Conservation (phyloP, 2,888 invertebrate genomes). For the Rutpela maculata region DNA sequence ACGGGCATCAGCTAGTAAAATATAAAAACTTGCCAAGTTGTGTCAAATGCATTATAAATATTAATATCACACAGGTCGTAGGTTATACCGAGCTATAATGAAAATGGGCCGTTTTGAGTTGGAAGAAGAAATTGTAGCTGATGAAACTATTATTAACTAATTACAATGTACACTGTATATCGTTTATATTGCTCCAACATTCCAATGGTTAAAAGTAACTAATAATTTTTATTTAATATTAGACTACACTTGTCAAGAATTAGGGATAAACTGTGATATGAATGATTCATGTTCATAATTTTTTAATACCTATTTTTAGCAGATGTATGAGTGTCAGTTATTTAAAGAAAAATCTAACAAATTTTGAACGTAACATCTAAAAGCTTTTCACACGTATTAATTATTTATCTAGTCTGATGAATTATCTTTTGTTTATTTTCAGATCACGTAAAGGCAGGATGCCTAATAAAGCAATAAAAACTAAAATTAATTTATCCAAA, state of each 20-base stretch:
- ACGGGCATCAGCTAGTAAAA: no score
- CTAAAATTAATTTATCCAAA: neutral
- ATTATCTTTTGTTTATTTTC: neutral
- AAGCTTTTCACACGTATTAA: neutral
- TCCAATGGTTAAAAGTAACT: neutral
- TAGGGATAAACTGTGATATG: neutral
- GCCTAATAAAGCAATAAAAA: neutral
- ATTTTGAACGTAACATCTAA: neutral
- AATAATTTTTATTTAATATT: neutral
- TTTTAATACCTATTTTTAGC: neutral
- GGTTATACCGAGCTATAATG: no score
- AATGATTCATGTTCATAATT: neutral
- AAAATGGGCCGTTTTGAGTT: no score
- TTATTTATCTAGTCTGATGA: neutral
- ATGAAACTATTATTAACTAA: no score
- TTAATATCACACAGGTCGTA: no score
- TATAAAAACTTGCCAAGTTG: no score
- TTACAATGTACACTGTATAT: no score
- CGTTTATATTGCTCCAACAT: no score
- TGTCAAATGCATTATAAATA: no score
- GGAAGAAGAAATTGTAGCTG: no score
- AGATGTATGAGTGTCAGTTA: neutral
- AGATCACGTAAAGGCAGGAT: neutral
- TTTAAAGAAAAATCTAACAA: neutral
- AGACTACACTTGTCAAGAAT: neutral